A percentile compares a stretch with the other conserved stretches of the same genome.
These are phyloP conservation scores for Nineta flava DNA, from an alignment of 2,888 invertebrate species.

Conservation along the genomic window DNA sequence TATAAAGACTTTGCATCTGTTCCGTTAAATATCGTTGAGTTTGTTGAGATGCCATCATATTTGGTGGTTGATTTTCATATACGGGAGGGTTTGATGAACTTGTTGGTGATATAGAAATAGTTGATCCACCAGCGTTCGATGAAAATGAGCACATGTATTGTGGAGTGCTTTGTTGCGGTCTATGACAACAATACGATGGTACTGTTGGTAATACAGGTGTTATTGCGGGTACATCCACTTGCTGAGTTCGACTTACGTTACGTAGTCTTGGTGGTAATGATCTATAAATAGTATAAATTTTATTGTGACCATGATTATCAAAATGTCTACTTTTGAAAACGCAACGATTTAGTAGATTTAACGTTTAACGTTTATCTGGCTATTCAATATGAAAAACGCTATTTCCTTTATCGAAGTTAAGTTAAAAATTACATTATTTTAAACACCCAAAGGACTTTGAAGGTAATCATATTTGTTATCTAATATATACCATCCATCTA, in stretches of 20 bases:
- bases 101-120: background rate
- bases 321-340: too few species aligned
- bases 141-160: background rate
- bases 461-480: too few species aligned
- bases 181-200: background rate
- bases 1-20: background rate
- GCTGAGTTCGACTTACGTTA: background rate
- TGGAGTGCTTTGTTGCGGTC: background rate
- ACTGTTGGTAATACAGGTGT: background rate
- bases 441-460: too few species aligned
- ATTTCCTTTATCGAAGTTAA: too few species aligned
- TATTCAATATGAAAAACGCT: too few species aligned
- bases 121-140: background rate
- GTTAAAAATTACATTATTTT: too few species aligned
- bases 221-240: background rate
- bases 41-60: background rate
- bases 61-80: background rate
- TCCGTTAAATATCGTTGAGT: background rate
- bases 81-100: background rate
- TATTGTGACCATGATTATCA: background rate
- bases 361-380: too few species aligned
- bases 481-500: too few species aligned
- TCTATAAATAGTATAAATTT: constrained; percentile 10
- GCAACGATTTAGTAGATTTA: too few species aligned
- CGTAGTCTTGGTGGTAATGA: constrained; percentile 14